Evolutionary conservation across 2,888 invertebrate genomes (phyloP), one percentile per base, ranked within the genome.

Genomic region (Torymus auratus): DNA sequence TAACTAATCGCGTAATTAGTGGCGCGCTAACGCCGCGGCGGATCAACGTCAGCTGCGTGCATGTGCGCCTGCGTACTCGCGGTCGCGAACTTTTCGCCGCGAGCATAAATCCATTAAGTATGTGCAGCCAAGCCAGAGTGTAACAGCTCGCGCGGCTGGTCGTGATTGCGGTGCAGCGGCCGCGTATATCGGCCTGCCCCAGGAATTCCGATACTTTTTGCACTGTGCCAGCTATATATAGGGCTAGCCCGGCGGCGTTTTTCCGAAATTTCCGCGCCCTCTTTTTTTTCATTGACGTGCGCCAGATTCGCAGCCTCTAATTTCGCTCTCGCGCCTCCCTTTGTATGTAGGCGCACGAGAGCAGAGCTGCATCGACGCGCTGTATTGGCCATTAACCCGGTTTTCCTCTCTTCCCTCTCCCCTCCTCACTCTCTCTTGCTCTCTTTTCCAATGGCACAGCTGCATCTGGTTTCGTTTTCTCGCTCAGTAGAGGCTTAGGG

Each of bases 1-100:
- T 72, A 79, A 82, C 67, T 81, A 82, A 84, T 78, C 58, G 76
- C 55, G 64, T 75, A 83, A 83, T 84, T 83, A 81, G 78, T 61
- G 28, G 60, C 60, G 41, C 62, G 56, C 10, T 14, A 50, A 7
- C 53, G n/a, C n/a, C 56, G 69, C 50, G 12, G 12, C 56, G 69
- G 67, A 61, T 67, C 74, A 75, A 71, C 71, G 82, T 41, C 82
- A 74, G 81, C 56, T 23, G 13, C 64, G 20, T 20, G 20, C 41
- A n/a, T n/a, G 28, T 11, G 1, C n/a, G 17, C 15, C 53, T 13
- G 28, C 12, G 7, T 12, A 2, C 20, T 17, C 14, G 4, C 7
- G 53, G n/a, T 15, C 20, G 60, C 15, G 41, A 10, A 60, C 2
- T 7, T 60, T 12, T 50, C n/a, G 14, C 0, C 10, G 15, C 52